Evolutionary conservation across 2,888 invertebrate species (phyloP), one percentile per base, ranked within the genome.

Genomic region (Teleogryllus oceanicus): DNA sequence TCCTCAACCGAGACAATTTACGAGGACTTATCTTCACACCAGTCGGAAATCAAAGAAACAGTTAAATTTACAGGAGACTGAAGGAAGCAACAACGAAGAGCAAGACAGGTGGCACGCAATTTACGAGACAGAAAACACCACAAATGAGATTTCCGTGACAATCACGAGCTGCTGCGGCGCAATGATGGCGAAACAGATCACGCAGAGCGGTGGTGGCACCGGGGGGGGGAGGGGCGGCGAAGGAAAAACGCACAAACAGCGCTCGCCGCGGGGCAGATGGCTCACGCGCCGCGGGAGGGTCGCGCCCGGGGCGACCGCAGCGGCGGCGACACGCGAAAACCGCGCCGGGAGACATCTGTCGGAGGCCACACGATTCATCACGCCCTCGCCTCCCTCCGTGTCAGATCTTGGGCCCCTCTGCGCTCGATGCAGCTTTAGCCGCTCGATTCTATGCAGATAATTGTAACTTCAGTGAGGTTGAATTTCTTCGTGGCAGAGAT

Each of bases 201-300:
- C 62, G 16, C 4, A 18, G 62, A 62, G 62, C 16, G 62, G 16
- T 3, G 8, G 13, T 1, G 16, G 13, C 11, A 2, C 2, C 2
- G 62, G 4, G 13, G 62, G 12, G 2, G 62, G 62, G 16, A 1
- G 62, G 62, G 62, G 62, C 8, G 8, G 62, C 62, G 62, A 8
- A 62, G 62, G 62, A 62, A 62, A 62, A 62, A 62, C 62, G 62
- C 62, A 62, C 62, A 62, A 62, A 62, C 62, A 62, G 62, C 62
- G 62, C 13, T 13, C 62, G 37, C 37, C 37, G 37, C 37, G 37
- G n/a, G 62, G 62, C 62, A 62, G 62, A 62, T 62, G 62, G 62
- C 62, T 62, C 62, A 62, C 62, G n/a, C 62, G 11, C 62, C 37
- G 37, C 5, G 37, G 62, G 62, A 12, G 62, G 62, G 62, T 11